Base-by-base conservation (phyloP, 2,797 vertebrate species). In the Pteronotus mesoamericanus region DNA sequence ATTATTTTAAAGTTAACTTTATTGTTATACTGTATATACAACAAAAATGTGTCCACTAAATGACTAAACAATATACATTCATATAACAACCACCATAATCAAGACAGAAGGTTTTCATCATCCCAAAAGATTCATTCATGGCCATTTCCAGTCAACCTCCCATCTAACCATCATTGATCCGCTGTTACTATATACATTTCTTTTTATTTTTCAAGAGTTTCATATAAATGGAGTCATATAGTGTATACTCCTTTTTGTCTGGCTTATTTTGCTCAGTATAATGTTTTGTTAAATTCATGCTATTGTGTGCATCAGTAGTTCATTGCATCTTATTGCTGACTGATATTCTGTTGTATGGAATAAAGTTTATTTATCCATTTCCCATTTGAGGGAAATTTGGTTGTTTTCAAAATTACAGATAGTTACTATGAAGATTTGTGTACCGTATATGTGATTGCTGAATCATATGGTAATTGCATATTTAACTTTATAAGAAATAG, bases 1-100 rank as follows among this genome's bases (percentile, higher is more conserved):
- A 69, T 57, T 89, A 82, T 61, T 94, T 86, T 74, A 26, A 92
- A 75, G 51, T 91, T 59, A 86, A 29, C n/a, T 42, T 94, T 89
- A 44, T 48, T 80, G n/a, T 29, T 87, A 64, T 88, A 66, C 66
- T 74, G 66, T 82, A 80, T 42, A 69, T 69, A 68, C 9, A 69
- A 48, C 11, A 48, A 69, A 69, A 66, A 59, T 37, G 12, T 53
- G 80, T 34, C 15, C 12, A 72, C 59, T 59, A 79, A 80, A 72
- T 59, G 21, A 61, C n/a, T 22, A 80, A 92, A 29, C 29, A 22
- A 79, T 72, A n/a, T 51, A 61, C 18, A 68, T 42, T 24, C 32
- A 78, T 46, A 61, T 59, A 29, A 44, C 75, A 37, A 68, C 10
- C 53, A 64, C 42, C 24, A 61, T 82, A 93, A 88, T 61, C 53